Evolutionary conservation across 1,140 invertebrate genomes (phyloP), one percentile per base, ranked within the genome.

Genomic region (Phthorimaea operculella): DNA sequence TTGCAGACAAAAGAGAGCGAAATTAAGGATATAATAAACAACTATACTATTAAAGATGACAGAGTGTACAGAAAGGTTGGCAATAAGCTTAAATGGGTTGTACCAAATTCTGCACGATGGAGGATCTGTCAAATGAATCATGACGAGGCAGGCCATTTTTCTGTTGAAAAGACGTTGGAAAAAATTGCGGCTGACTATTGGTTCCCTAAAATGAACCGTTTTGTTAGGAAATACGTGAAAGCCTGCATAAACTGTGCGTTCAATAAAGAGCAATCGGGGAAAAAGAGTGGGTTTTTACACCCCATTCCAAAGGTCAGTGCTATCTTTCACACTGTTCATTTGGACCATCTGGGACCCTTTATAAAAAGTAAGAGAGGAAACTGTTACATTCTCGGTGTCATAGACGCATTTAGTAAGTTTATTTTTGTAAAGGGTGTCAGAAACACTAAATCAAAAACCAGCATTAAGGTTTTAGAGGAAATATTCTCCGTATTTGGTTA

Each of bases 351-450:
- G 5, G 57, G 51, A 3, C 57, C 57, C 11, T 63, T 70, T 47
- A 15, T 57, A 4, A 33, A 50, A 28, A 67, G 60, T 9, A 65
- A 62, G 47, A 65, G 63, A 34, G 58, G 58, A 17, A 77, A 82
- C 54, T 49, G 53, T 12, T 63, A 76, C 57, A 61, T 79, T 10
- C 62, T 83, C 3, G 66, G 55, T 0, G 57, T 81, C 2, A 58
- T 74, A 5, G 74, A 80, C 59, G 68, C 53, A 2, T 82, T 80
- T 62, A 62, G 63, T 1, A 80, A 52, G 33, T 54, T 54, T 47
- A 54, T 54, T 45, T 47, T 54, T 33, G 33, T 54, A 33, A 45
- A 47, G 33, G 42, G 11, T 9, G 52, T 54, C 1, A 12, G 21
- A 45, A 54, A 54, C 17, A 33, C 21, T n/a, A 54, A 54, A 45